Base-by-base conservation (phyloP, 2,113 vertebrate genomes). In the Muscicapa adusta region DNA sequence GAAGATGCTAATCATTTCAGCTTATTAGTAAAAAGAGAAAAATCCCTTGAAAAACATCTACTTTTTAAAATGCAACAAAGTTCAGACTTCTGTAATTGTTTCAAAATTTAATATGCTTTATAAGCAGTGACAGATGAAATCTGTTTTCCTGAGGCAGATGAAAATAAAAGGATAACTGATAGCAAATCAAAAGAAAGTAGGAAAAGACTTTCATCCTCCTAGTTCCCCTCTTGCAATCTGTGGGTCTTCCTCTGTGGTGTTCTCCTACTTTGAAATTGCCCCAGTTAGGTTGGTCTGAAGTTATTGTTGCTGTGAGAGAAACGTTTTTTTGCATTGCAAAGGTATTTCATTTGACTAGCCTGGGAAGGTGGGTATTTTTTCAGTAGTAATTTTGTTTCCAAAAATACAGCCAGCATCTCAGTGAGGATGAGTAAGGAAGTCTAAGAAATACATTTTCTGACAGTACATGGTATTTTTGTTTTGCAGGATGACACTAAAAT, bases 261-360 rank as follows among this genome's bases (percentile, higher is more conserved):
- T 92, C 63, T 96, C 47, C 77, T 84, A 3, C 92, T 96, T 92
- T 94, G 95, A 93, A 92, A 96, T 83, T 81, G 56, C 65, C 78
- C 33, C 68, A 40, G 29, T 88, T 95, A 82, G 22, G 61, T 54
- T 94, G 89, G 61, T 88, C 79, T 96, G 88, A 89, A 92, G 85
- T 92, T 92, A 80, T 18, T 86, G 66, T 78, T 91, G 70, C 75
- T 93, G 3, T 38, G 19, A 62, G 42, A 45, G 54, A 42, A 81
- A 65, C 51, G 29, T 31, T 68, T 89, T 89, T 92, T 92, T 92
- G 72, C 57, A 31, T 85, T 88, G 58, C 65, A 68, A 72, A 78
- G 24, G 13, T 80, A 23, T 93, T 92, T 96, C 56, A 77, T 95
- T 72, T 94, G 53, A 88, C 80, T 94, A 71, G 67, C n/a, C 45